Base-by-base conservation (phyloP, 2,113 vertebrate species). In the Gila orcuttii region DNA sequence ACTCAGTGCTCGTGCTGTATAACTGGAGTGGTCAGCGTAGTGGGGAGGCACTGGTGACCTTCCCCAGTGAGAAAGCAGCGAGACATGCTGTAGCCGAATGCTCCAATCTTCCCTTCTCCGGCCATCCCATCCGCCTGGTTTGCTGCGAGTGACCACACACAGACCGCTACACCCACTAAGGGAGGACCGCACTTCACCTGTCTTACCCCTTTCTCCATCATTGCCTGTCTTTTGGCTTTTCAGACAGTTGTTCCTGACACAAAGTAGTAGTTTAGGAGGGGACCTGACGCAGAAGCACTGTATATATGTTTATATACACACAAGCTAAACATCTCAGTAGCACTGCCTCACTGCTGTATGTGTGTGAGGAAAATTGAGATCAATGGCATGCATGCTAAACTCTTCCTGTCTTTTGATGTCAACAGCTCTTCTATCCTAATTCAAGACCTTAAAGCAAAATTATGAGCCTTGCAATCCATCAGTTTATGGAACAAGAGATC, bases 11-110 rank as follows among this genome's bases (percentile, higher is more conserved):
- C 7, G 88, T 97, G 90, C 93, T 98, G 93, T 96, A 97, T 90
- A 96, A 96, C 93, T 95, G 96, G 87, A 97, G 94, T 31, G 97
- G 97, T 86, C 96, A 96, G 92, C 96, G 96, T 92, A 97, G 96
- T n/a, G 96, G 96, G 3, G 96, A 97, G 91, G 96, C 97, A 0
- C 89, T 97, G 89, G 93, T 98, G 92, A 96, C 96, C 85, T 98
- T 97, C 87, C 95, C 96, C 78, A 97, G 94, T 33, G 94, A 96
- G 92, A 96, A 96, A 87, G 85, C 92, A 0, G 97, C 96, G 76
- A 93, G 93, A 89, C 95, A 86, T 78, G 97, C 97, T 6, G 93
- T 98, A 87, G 92, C 93, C 3, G 96, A 97, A 93, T 94, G 93
- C 86, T 95, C 95, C 0, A 95, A 93, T 84, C 93, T 93, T 83